phyloP scores from a whole-genome alignment of 2,888 invertebrate species.

The Marasmarcha lunaedactyla region DNA sequence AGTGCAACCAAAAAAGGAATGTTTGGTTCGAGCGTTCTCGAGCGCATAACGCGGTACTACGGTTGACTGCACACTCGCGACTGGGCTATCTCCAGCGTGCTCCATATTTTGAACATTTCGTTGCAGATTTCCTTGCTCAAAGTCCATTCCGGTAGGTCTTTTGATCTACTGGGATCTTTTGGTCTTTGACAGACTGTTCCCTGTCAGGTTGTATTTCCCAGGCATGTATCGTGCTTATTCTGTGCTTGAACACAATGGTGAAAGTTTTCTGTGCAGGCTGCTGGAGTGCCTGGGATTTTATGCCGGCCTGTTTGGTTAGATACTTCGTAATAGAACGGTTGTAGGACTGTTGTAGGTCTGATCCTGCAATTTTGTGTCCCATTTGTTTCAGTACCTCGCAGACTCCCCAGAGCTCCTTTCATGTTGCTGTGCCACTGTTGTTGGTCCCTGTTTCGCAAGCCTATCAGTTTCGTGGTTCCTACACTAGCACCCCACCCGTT shows the following conservation, averaged over 20 bases:
- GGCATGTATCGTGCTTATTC: slow-evolving; percentile 6
- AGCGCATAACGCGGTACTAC: slow-evolving; percentile 5
- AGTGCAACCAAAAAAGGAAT: background rate
- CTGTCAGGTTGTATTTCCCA: slow-evolving; percentile 7
- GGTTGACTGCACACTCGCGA: slow-evolving; percentile 4
- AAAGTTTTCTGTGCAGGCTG: slow-evolving; percentile 5
- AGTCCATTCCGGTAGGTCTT: slow-evolving; percentile 4
- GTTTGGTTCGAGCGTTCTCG: slow-evolving; percentile 3
- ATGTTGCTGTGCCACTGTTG: slow-evolving; percentile 7
- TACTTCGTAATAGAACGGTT: slow-evolving; percentile 6
- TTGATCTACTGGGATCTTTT: too few relatives aligned
- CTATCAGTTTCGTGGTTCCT: slow-evolving; percentile 4
- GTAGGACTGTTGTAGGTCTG: slow-evolving; percentile 8
- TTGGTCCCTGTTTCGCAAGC: slow-evolving; percentile 8
- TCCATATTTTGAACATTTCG: slow-evolving; percentile 5
- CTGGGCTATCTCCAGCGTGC: slow-evolving; percentile 6
- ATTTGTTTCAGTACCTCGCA: slow-evolving; percentile 4
- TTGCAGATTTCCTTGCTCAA: background rate
- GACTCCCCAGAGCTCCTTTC: slow-evolving; percentile 7
- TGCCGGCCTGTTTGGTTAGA: slow-evolving; percentile 9
- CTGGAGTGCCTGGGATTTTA: slow-evolving; percentile 5
- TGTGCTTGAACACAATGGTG: background rate
- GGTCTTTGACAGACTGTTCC: slow-evolving; percentile 4
- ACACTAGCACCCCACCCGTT: slow-evolving; percentile 12
- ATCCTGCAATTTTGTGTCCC: background rate